A percentile compares a stretch with the other conserved stretches of the same genome.
Evolutionary conservation across 2,113 vertebrate species (phyloP).

Genomic region (Paracanthobrama guichenoti): DNA sequence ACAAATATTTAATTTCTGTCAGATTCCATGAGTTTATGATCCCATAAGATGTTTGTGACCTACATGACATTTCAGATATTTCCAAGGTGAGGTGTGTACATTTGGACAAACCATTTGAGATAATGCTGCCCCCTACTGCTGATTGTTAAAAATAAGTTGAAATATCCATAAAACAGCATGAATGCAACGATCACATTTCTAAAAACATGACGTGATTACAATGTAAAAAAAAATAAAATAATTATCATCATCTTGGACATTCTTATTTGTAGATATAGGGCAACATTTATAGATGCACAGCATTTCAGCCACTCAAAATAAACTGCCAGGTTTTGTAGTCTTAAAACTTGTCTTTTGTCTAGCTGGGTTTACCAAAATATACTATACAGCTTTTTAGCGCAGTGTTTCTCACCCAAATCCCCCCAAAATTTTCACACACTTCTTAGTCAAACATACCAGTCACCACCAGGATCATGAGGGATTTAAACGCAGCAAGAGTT

Average conservation of each 20-base stretch:
- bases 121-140: not conserved
- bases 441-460: not conserved
- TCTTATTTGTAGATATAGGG: too few species aligned
- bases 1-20: not conserved
- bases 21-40: not conserved
- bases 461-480: conserved; percentile 39
- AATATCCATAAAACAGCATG: too few species aligned
- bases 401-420: not conserved
- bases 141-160: not conserved
- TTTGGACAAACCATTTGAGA: not conserved
- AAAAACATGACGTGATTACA: too few species aligned
- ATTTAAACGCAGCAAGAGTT: conserved; percentile 14
- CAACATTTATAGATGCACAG: too few species aligned
- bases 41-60: accelerated
- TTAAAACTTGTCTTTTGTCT: not conserved
- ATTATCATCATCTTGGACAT: too few species aligned
- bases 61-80: not conserved
- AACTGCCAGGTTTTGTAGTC: not conserved
- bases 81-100: not conserved
- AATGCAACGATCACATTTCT: too few species aligned
- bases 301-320: not conserved
- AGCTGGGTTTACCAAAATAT: not conserved
- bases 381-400: not conserved
- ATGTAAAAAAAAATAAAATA: too few species aligned
- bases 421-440: not conserved